Evolutionary conservation across 2,113 vertebrate genomes (phyloP).

Genomic region (Plectropomus leopardus): DNA sequence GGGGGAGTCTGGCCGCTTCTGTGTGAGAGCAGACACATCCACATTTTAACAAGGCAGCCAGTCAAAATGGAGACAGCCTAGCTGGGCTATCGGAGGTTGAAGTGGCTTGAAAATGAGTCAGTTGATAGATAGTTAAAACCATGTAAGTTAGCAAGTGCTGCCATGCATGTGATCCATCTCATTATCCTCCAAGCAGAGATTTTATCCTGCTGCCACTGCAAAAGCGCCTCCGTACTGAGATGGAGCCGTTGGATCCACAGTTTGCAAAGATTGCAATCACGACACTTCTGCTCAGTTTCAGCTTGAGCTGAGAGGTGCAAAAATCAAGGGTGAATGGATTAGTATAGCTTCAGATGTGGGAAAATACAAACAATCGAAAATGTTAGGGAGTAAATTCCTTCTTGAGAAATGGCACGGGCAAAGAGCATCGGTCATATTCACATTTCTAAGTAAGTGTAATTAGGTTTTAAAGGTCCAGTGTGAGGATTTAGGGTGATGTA

Average conservation of each 20-base stretch:
- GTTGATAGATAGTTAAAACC: slow-evolving; percentile 71
- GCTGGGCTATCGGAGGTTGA: slow-evolving; percentile 36
- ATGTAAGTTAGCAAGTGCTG: slow-evolving; percentile 68
- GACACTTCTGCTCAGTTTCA: slow-evolving; percentile 29
- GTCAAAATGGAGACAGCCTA: slow-evolving; percentile 47
- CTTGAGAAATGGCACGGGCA: background rate
- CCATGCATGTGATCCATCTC: slow-evolving; percentile 75
- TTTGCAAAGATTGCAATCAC: slow-evolving; percentile 51
- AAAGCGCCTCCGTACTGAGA: slow-evolving; percentile 54
- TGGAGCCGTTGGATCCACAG: slow-evolving; percentile 48
- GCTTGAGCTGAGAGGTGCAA: slow-evolving; percentile 9
- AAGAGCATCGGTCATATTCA: background rate
- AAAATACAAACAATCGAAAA: background rate
- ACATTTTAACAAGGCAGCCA: slow-evolving; percentile 53
- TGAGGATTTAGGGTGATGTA: too few relatives aligned
- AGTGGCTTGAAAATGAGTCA: slow-evolving; percentile 65
- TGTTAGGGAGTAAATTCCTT: background rate
- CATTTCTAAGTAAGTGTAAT: background rate
- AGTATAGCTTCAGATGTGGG: slow-evolving; percentile 16
- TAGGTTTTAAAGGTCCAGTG: background rate
- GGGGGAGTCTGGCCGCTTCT: background rate
- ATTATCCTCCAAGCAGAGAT: slow-evolving; percentile 71
- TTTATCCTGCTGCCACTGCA: slow-evolving; percentile 70
- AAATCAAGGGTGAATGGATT: slow-evolving; percentile 21
- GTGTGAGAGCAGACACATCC: slow-evolving; percentile 29